Evolutionary conservation across 2,797 vertebrate genomes (phyloP).

Genomic region (Chaetophractus vellerosus): DNA sequence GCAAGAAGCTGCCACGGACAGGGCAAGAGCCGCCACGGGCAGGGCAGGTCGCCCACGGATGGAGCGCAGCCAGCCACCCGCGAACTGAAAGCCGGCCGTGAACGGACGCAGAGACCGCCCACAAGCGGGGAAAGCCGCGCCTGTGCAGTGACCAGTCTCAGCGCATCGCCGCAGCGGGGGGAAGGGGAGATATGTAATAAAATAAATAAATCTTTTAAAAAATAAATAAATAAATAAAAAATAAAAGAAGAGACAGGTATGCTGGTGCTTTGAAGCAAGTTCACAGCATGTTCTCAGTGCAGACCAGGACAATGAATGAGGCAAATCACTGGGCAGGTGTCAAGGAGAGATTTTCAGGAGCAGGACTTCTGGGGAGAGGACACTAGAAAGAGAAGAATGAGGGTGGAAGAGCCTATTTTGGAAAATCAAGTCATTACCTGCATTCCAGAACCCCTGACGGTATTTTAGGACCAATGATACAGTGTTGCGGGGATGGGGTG

Average conservation of each 20-base stretch:
- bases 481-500: neutral
- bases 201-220: too few relatives aligned
- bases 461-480: neutral
- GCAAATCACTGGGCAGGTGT: neutral
- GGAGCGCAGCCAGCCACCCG: too few relatives aligned
- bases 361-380: neutral
- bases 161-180: too few relatives aligned
- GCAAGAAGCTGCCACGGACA: too few relatives aligned
- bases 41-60: too few relatives aligned
- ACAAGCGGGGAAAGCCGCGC: too few relatives aligned
- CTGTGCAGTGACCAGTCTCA: too few relatives aligned
- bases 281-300: neutral
- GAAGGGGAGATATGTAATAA: too few relatives aligned
- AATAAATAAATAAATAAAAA: too few relatives aligned
- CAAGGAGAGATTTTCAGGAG: neutral
- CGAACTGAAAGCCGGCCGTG: too few relatives aligned
- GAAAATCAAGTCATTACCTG: neutral
- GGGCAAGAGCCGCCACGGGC: too few relatives aligned
- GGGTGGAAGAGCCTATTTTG: neutral
- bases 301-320: neutral
- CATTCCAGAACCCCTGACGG: neutral
- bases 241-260: neutral
- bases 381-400: constrained; percentile 49
- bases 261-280: neutral
- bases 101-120: too few relatives aligned